Base-by-base conservation (phyloP, 2,113 vertebrate species). In the Tragelaphus strepsiceros region DNA sequence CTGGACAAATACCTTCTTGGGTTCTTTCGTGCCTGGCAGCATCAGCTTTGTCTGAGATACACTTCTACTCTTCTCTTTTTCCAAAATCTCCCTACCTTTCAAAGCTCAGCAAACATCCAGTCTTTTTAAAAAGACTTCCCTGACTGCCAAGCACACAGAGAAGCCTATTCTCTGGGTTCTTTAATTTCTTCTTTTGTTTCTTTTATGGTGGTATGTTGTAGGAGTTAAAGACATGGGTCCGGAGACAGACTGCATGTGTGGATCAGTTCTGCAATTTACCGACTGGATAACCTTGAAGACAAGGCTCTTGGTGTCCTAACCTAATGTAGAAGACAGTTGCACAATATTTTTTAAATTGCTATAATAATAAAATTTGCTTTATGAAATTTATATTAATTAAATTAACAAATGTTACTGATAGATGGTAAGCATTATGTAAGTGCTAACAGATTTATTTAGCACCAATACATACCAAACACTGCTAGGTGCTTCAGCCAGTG, bases 101-200 rank as follows among this genome's bases (percentile, higher is more conserved):
- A 67, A 88, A 95, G 88, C 32, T 91, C 77, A 71, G 26, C 43
- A 97, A 74, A 92, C n/a, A 90, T 88, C 94, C 64, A 26, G 7
- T 28, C 54, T 89, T 90, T 89, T 64, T 19, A 64, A 43, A 49
- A 81, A 92, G 80, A 87, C 1, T 19, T 90, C n/a, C 74, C 46
- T 77, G 89, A 46, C 58, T 80, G 5, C 74, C 58, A 92, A 58
- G 26, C 6, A 28, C 51, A 89, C 5, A 81, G 54, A 5, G 8
- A 46, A 88, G 30, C 24, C 77, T 78, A 67, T 91, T n/a, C 93
- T 97, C 80, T 81, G 94, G 93, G 62, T 93, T 93, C 51, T 59
- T 67, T 21, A 51, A 61, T 51, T 80, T 28, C 13, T 88, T 67
- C 85, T 78, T 58, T 32, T n/a, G 32, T 35, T 16, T 21, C 30